Percentiles rank a stretch among this genome's conserved stretches.
phyloP scores from a whole-genome alignment of 2,113 vertebrate species.

The Bufo bufo region DNA sequence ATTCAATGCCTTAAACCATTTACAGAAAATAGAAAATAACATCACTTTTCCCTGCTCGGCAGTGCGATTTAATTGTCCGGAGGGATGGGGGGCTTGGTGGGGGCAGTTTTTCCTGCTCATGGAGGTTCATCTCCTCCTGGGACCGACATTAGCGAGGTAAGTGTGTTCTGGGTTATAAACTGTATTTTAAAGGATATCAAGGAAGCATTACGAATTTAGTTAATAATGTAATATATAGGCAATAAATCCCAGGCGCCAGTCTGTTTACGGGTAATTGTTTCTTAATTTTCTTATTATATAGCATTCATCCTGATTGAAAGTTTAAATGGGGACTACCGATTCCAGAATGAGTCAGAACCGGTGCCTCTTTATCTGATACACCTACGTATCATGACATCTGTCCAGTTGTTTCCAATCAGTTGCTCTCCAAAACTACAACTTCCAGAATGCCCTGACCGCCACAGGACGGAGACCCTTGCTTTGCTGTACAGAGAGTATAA shows the following conservation, averaged over 20 bases:
- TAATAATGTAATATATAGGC: background rate
- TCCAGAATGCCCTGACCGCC: background rate
- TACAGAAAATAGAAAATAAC: slow-evolving; percentile 31
- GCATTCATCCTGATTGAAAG: background rate
- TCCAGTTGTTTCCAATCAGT: background rate
- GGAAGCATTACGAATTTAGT: background rate
- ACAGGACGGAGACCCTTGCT: too few relatives aligned
- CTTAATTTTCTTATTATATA: background rate
- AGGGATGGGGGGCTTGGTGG: background rate
- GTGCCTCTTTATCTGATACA: background rate
- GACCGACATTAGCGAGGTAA: background rate
- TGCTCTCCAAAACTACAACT: background rate
- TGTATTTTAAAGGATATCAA: background rate
- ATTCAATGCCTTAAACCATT: background rate
- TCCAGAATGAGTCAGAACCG: background rate
- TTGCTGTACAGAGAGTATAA: background rate
- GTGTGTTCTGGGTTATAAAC: slow-evolving; percentile 23
- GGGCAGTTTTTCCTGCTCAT: background rate
- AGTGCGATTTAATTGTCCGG: background rate
- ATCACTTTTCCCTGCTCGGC: slow-evolving; percentile 7
- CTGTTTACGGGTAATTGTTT: background rate
- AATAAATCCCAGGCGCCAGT: background rate
- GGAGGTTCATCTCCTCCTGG: background rate
- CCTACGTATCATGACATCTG: background rate
- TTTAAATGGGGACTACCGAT: background rate